Conservation (phyloP, 2,888 invertebrate species). For the Synanthedon andrenaeformis region DNA sequence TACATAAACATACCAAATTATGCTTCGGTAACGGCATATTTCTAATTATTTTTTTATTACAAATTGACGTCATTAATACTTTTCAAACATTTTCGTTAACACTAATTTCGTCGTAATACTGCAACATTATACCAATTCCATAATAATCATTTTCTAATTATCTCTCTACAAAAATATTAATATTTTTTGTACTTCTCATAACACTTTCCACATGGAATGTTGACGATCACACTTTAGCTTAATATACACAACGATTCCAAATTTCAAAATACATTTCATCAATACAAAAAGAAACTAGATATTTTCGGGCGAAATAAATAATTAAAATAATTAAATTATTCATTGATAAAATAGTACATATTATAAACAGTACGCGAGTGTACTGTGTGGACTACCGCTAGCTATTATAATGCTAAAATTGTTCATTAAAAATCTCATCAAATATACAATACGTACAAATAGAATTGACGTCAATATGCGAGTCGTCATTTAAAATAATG, state of each 20-base stretch:
- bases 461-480: no score
- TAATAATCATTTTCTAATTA: slow-evolving; percentile 35
- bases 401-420: slow-evolving; percentile 34
- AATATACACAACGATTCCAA: slow-evolving; percentile 41
- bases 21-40: slow-evolving; percentile 20
- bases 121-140: slow-evolving; percentile 48
- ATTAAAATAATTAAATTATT: slow-evolving; percentile 21
- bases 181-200: slow-evolving; percentile 66
- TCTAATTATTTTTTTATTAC: slow-evolving; percentile 19
- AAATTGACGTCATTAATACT: slow-evolving; percentile 36
- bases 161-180: slow-evolving; percentile 63
- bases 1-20: slow-evolving; percentile 39
- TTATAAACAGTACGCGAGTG: slow-evolving; percentile 30
- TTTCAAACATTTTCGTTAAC: slow-evolving; percentile 28
- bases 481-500: no score
- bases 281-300: slow-evolving; percentile 22
- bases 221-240: slow-evolving; percentile 55
- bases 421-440: slow-evolving; percentile 46
- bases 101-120: slow-evolving; percentile 58
- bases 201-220: slow-evolving; percentile 65
- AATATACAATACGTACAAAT: slow-evolving; percentile 22
- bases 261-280: slow-evolving; percentile 27
- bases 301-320: slow-evolving; percentile 50
- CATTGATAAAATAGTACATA: slow-evolving; percentile 14
- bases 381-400: slow-evolving; percentile 41